Evolutionary conservation across 2,797 vertebrate species (phyloP).

Genomic region (Adrianichthys oophorus): DNA sequence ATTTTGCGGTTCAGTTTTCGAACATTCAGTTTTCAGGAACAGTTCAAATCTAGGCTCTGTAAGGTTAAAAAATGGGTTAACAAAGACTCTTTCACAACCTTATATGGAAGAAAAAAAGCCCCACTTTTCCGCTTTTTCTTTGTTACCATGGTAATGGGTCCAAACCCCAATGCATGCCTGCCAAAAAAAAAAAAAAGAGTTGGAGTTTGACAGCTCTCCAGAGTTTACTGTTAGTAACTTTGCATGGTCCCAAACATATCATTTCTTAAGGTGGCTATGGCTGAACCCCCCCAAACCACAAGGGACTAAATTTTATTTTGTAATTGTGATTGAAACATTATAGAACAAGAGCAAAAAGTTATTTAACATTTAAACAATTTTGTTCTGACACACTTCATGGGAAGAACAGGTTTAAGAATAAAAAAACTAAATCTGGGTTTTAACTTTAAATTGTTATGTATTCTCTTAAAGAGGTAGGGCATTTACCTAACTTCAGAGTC

Average conservation of each 20-base stretch:
- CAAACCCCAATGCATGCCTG: background rate
- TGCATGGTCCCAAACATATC: too few relatives aligned
- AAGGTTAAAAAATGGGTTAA: background rate
- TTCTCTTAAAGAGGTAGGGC: background rate
- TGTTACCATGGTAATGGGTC: background rate
- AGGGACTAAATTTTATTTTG: too few relatives aligned
- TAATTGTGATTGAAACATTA: too few relatives aligned
- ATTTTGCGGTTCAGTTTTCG: background rate
- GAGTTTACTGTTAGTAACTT: background rate
- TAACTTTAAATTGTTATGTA: background rate
- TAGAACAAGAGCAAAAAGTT: background rate
- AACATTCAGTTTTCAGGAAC: too few relatives aligned
- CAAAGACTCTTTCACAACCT: background rate
- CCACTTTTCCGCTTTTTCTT: background rate
- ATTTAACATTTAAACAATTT: background rate
- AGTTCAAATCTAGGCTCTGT: too few relatives aligned
- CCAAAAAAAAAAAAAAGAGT: background rate
- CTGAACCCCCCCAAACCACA: too few relatives aligned
- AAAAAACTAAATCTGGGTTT: background rate
- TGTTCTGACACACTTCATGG: background rate
- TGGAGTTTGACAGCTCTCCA: background rate
- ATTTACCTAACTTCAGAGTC: conserved; percentile 5
- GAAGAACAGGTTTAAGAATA: background rate
- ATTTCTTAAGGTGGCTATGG: too few relatives aligned
- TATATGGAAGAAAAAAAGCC: background rate